Evolutionary conservation across 2,888 invertebrate species (phyloP).

Genomic region (Coleophora flavipennella): DNA sequence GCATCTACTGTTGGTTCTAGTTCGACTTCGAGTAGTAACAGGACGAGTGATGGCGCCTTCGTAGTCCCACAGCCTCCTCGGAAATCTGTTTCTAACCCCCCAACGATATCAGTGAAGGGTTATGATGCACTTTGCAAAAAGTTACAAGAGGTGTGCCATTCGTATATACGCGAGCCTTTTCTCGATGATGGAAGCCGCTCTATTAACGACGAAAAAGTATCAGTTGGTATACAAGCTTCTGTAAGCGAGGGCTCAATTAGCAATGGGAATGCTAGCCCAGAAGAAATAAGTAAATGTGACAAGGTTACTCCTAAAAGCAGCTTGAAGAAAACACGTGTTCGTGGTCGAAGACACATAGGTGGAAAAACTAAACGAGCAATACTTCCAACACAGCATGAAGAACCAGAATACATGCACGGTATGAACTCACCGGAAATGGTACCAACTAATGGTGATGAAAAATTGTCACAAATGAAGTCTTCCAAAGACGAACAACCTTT

Average conservation of each 20-base stretch:
- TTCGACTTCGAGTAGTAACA: conserved; percentile 44
- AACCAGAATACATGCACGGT: conserved; percentile 55
- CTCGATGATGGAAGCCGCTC: conserved; percentile 43
- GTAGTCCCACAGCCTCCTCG: conserved; percentile 64
- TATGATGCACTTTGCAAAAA: conserved; percentile 56
- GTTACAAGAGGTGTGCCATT: conserved; percentile 51
- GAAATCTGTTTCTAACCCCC: conserved; percentile 50
- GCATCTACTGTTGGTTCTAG: conserved; percentile 57
- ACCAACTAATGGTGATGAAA: conserved; percentile 49
- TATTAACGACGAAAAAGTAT: conserved; percentile 50
- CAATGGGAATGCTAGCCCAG: conserved; percentile 61
- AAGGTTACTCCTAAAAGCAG: conserved; percentile 68
- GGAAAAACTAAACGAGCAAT: conserved; percentile 59
- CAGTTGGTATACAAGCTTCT: conserved; percentile 52
- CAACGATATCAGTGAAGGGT: conserved; percentile 50
- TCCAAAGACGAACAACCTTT: conserved; percentile 55
- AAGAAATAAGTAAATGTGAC: conserved; percentile 52
- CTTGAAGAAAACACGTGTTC: conserved; percentile 55
- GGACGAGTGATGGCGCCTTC: conserved; percentile 64
- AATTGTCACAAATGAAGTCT: conserved; percentile 41
- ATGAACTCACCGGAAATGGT: conserved; percentile 68
- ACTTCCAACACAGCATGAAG: conserved; percentile 57
- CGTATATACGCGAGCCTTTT: conserved; percentile 45
- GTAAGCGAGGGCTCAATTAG: conserved; percentile 36
- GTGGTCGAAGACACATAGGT: conserved; percentile 54